A percentile compares a stretch with the other conserved stretches of the same genome.
phyloP scores from a whole-genome alignment of 2,888 invertebrate species.

The Diachrysia chrysitis region DNA sequence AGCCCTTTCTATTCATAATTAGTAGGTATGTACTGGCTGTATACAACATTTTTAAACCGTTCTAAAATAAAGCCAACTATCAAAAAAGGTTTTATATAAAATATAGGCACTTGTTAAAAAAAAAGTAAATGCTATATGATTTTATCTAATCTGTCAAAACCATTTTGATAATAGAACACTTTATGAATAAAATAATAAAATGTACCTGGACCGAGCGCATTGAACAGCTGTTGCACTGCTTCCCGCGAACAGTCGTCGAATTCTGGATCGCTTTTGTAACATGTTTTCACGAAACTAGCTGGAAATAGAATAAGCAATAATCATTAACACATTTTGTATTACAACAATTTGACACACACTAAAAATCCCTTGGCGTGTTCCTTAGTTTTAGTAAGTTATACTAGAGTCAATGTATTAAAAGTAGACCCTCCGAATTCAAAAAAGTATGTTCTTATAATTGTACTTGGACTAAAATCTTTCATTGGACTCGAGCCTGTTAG shows the following conservation, averaged over 20 bases:
- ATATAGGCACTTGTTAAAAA: too few relatives aligned
- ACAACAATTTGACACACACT: too few relatives aligned
- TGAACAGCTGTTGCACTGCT: constrained; percentile 92
- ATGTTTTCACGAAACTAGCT: constrained; percentile 92
- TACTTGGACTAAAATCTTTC: too few relatives aligned
- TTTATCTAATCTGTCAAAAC: not conserved
- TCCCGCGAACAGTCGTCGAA: constrained; percentile 91
- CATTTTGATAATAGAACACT: not conserved
- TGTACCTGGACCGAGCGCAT: constrained; percentile 88
- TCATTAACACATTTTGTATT: constrained; percentile 12
- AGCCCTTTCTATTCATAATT: not conserved
- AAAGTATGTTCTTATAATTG: too few relatives aligned
- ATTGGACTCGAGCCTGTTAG: too few relatives aligned
- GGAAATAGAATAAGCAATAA: constrained; percentile 77
- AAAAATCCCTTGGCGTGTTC: too few relatives aligned
- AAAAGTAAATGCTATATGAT: too few relatives aligned
- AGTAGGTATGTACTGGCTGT: not conserved
- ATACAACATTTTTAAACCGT: not conserved
- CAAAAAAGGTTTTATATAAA: too few relatives aligned
- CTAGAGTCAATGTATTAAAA: too few relatives aligned
- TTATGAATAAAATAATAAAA: not conserved
- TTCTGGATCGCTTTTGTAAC: constrained; percentile 90
- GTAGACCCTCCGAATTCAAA: too few relatives aligned
- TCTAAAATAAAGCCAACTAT: too few relatives aligned
- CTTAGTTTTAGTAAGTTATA: too few relatives aligned